Percentiles rank a stretch among this genome's conserved stretches.
phyloP scores from a whole-genome alignment of 2,888 invertebrate species.

The Sesamia inferens region DNA sequence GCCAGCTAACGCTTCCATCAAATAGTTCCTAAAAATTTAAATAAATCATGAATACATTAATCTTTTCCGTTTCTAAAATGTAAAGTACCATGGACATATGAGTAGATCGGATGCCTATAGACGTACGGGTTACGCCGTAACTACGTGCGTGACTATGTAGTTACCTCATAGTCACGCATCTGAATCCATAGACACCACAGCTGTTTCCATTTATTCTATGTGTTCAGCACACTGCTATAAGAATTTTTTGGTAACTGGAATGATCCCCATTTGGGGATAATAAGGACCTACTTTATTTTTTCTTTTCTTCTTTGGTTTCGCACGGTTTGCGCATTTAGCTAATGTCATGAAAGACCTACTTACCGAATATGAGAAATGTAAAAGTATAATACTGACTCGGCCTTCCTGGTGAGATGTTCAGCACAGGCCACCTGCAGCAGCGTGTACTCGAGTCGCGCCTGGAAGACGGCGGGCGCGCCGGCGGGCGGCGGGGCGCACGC shows the following conservation, averaged over 20 bases:
- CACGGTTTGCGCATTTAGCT: too few species aligned
- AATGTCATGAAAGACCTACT: too few species aligned
- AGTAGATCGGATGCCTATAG: too few species aligned
- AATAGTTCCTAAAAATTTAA: slow-evolving; percentile 90
- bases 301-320: too few species aligned
- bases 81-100: background rate
- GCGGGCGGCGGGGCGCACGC: slow-evolving; percentile 83
- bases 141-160: too few species aligned
- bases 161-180: too few species aligned
- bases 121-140: too few species aligned
- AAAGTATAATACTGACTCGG: slow-evolving; percentile 76
- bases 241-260: background rate
- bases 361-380: too few species aligned
- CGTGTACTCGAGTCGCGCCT: slow-evolving; percentile 93
- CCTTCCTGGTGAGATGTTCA: slow-evolving; percentile 82
- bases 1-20: slow-evolving; percentile 95
- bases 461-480: slow-evolving; percentile 92
- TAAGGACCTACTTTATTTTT: too few species aligned
- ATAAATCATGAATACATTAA: background rate
- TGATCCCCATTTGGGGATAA: too few species aligned
- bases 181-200: background rate
- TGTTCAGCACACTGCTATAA: background rate
- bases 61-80: background rate
- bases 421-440: slow-evolving; percentile 79
- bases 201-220: background rate